Base-by-base conservation (phyloP, 2,888 invertebrate species). In the Deilephila porcellus region DNA sequence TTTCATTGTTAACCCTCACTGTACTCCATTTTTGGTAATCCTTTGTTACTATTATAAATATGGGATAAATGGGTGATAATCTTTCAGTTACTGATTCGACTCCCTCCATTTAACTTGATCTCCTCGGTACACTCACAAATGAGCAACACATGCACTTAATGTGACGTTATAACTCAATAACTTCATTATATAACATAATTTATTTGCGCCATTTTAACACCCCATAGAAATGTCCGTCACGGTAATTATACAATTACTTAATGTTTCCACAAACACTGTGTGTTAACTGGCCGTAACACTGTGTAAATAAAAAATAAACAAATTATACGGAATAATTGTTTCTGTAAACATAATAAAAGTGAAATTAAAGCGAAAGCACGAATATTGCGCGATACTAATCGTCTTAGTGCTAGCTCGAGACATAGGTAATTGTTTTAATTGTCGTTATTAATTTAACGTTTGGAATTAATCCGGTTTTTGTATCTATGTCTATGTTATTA, bases 311-410 rank as follows among this genome's bases (percentile, higher is more conserved):
- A 80, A 79, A 75, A 77, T 78, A 79, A 72, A 73, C 62, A 74
- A 79, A 79, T 79, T 77, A 75, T 75, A 76, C 78, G 74, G 72
- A 73, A 77, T 78, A 82, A 83, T 78, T 80, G 75, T 20, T 56
- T 71, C 29, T 34, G 71, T 37, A 73, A 73, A 73, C 56, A 73
- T 72, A 76, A 77, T 76, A 80, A 86, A 85, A 88, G 87, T 85
- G 85, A 87, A 87, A 87, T 82, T 82, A 80, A 77, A 73, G 78
- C 80, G 85, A 86, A 86, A 86, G 83, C 78, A 80, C 76, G 75
- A 72, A 74, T 77, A 76, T 77, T 77, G 76, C 79, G 77, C 73
- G 34, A 76, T 76, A 72, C 74, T 25, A 52, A 52, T 52, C 52
- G 25, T 29, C 25, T 25, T 25, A 45, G 29, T n/a, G 56, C 29